Conservation (phyloP, 2,888 invertebrate genomes). For the Heliconius cydno region DNA sequence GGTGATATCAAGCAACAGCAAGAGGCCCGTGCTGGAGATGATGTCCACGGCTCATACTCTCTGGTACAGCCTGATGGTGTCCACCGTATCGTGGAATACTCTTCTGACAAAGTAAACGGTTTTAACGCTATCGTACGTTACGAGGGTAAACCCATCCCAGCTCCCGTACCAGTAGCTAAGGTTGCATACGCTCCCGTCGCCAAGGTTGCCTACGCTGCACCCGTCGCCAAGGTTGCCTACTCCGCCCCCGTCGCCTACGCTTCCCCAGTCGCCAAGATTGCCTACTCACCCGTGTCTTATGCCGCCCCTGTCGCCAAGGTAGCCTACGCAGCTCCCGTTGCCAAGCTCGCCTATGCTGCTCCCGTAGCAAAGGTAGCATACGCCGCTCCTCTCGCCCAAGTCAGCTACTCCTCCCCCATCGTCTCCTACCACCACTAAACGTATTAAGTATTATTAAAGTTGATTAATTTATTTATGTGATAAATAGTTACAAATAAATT, state of each 20-base stretch:
- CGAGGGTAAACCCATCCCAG: slow-evolving; percentile 53
- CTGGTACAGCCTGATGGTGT: slow-evolving; percentile 77
- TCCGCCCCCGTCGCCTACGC: slow-evolving; percentile 52
- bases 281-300: slow-evolving; percentile 47
- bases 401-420: slow-evolving; percentile 57
- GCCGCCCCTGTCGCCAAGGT: slow-evolving; percentile 56
- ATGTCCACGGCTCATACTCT: slow-evolving; percentile 76
- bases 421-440: slow-evolving; percentile 72
- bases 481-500: slow-evolving; percentile 55
- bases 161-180: slow-evolving; percentile 52
- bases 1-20: slow-evolving; percentile 79
- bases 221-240: slow-evolving; percentile 47
- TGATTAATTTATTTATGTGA: slow-evolving; percentile 50
- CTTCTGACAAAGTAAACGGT: slow-evolving; percentile 70
- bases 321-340: slow-evolving; percentile 58
- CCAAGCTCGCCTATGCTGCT: slow-evolving; percentile 35
- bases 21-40: slow-evolving; percentile 72
- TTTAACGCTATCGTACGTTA: slow-evolving; percentile 78
- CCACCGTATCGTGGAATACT: slow-evolving; percentile 76
- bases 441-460: slow-evolving; percentile 39
- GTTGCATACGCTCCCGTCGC: slow-evolving; percentile 55
- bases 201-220: slow-evolving; percentile 46
- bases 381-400: slow-evolving; percentile 55
- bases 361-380: slow-evolving; percentile 51
- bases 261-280: slow-evolving; percentile 55